These are phyloP conservation scores for Ditylenchus dipsaci DNA, from an alignment of 1,140 invertebrate species.

Conservation along the genomic window DNA sequence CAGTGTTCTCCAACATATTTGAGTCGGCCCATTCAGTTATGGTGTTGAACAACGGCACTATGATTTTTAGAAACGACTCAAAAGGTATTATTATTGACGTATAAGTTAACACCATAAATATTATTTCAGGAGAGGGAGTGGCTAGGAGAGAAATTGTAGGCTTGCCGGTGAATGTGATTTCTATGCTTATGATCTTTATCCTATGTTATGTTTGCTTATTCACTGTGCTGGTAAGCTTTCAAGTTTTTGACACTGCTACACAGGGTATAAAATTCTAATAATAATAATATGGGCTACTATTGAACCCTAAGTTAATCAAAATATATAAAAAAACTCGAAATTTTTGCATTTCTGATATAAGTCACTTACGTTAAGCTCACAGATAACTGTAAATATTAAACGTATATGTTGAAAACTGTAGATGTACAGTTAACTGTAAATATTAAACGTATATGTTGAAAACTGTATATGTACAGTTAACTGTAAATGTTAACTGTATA, in stretches of 20 bases:
- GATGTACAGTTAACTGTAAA: too few relatives aligned
- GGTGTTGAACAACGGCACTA: slow-evolving; percentile 37
- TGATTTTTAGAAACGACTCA: neutral
- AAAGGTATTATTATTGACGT: neutral
- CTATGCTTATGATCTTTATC: slow-evolving; percentile 46
- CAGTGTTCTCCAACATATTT: slow-evolving; percentile 53
- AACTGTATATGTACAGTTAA: too few relatives aligned
- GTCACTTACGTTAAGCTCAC: too few relatives aligned
- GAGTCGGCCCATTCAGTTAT: slow-evolving; percentile 44
- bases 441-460: too few relatives aligned
- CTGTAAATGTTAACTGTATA: too few relatives aligned
- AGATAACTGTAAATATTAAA: too few relatives aligned
- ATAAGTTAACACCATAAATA: too few relatives aligned
- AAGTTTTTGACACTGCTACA: neutral
- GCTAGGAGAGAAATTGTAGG: slow-evolving; percentile 39
- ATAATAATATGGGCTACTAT: too few relatives aligned
- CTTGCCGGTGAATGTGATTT: slow-evolving; percentile 43
- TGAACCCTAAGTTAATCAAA: slow-evolving; percentile 6
- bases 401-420: too few relatives aligned
- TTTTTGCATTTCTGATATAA: too few relatives aligned
- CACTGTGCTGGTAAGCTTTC: slow-evolving; percentile 36
- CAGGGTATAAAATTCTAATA: neutral
- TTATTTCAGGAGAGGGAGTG: slow-evolving; percentile 15
- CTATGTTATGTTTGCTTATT: slow-evolving; percentile 51
- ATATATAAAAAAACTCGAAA: slow-evolving; percentile 15